Conservation (phyloP, 2,888 invertebrate genomes). For the Andrena minutula region DNA sequence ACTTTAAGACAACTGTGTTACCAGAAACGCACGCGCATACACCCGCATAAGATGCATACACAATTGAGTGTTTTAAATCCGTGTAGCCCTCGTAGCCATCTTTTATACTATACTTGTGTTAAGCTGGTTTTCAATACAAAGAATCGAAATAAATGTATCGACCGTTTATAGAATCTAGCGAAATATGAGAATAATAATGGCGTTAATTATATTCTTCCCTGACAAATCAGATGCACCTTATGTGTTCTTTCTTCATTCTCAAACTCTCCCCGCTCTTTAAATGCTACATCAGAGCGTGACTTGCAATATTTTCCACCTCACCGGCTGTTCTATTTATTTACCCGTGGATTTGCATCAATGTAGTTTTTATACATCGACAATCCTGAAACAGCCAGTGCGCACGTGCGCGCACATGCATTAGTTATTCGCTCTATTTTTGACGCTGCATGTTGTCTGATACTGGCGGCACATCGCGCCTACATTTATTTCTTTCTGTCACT, state of each 20-base stretch:
- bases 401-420: not conserved
- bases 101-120: slow-evolving; percentile 19
- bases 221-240: not conserved
- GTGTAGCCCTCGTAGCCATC: not conserved
- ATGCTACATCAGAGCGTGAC: not conserved
- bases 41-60: not conserved
- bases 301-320: not conserved
- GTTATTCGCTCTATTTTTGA: slow-evolving; percentile 17
- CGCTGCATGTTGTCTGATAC: not conserved
- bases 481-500: slow-evolving; percentile 22
- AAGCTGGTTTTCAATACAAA: not conserved
- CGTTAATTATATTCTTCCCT: not conserved
- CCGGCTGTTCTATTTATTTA: too few relatives aligned
- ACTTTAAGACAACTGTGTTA: slow-evolving; percentile 28
- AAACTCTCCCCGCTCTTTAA: not conserved
- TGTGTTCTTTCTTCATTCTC: too few relatives aligned
- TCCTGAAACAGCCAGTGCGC: not conserved
- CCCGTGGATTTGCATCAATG: too few relatives aligned
- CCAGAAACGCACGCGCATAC: slow-evolving; percentile 8
- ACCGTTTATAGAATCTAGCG: slow-evolving; percentile 5
- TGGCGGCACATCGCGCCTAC: not conserved
- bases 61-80: slow-evolving; percentile 5
- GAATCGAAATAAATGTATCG: not conserved
- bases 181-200: slow-evolving; percentile 30
- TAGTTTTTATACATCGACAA: too few relatives aligned